phyloP scores from a whole-genome alignment of 2,888 invertebrate species.

The Hylaea fasciaria region DNA sequence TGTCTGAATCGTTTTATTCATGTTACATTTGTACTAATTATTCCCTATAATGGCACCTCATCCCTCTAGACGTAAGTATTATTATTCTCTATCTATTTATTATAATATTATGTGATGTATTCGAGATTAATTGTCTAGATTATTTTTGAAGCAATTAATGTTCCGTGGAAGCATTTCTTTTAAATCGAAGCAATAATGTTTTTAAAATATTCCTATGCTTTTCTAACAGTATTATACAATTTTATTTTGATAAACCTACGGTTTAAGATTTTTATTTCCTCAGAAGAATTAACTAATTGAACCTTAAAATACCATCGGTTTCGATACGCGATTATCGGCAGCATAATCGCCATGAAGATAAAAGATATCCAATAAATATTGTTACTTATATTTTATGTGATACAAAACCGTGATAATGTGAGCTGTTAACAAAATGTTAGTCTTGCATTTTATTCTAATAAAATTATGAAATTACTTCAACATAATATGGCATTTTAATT shows the following conservation, averaged over 20 bases:
- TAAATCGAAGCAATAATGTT: constrained; percentile 69
- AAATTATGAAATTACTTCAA: constrained; percentile 54
- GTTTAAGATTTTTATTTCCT: no score
- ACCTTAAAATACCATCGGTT: constrained; percentile 22
- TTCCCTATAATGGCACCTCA: constrained; percentile 61
- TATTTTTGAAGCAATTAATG: constrained; percentile 69
- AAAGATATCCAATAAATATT: constrained; percentile 24
- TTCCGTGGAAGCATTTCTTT: constrained; percentile 62
- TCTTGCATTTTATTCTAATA: constrained; percentile 62
- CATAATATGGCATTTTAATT: constrained; percentile 43
- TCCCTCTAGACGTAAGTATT: constrained; percentile 71
- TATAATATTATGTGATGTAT: constrained; percentile 58
- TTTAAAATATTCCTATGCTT: constrained; percentile 50
- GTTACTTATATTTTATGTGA: constrained; percentile 43
- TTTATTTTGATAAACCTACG: constrained; percentile 42
- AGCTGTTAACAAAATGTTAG: constrained; percentile 41
- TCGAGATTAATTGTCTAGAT: constrained; percentile 68
- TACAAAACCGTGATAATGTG: constrained; percentile 44
- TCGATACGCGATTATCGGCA: constrained; percentile 30
- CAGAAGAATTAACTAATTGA: no score
- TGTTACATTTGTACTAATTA: constrained; percentile 47
- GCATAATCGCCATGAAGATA: constrained; percentile 25
- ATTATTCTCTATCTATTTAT: constrained; percentile 57
- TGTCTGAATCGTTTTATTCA: constrained; percentile 46
- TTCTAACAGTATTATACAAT: constrained; percentile 58